phyloP scores from a whole-genome alignment of 2,113 vertebrate species.

The Burhinus oedicnemus region DNA sequence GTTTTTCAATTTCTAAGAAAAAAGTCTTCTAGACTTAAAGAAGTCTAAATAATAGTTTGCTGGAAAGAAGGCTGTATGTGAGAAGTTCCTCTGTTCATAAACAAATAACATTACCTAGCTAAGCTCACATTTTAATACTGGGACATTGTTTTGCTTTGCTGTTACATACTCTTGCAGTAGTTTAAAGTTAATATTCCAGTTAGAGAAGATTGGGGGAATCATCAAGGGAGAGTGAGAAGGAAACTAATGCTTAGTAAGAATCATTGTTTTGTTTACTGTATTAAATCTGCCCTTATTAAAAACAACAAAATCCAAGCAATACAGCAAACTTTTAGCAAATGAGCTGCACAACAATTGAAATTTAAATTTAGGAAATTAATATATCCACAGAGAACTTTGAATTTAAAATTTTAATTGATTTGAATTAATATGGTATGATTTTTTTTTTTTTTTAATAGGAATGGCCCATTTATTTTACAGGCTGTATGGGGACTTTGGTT shows the following conservation, averaged over 20 bases:
- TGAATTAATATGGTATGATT: not conserved
- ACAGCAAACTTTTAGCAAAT: not conserved
- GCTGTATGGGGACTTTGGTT: not conserved
- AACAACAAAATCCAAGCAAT: not conserved
- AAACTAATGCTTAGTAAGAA: not conserved
- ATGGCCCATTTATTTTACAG: not conserved
- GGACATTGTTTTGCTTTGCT: not conserved
- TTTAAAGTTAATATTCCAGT: not conserved
- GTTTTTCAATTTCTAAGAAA: not conserved
- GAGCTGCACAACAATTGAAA: not conserved
- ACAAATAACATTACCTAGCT: conserved; percentile 32
- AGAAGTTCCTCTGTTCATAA: conserved; percentile 53
- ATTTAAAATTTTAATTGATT: not conserved
- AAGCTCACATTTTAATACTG: conserved; percentile 72
- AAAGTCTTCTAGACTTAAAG: not conserved
- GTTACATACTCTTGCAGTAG: not conserved
- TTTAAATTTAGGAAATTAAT: not conserved
- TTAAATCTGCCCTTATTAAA: not conserved
- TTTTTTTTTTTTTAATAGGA: not conserved
- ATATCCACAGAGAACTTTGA: not conserved
- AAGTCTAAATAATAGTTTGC: conserved; percentile 76
- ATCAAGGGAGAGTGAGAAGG: not conserved
- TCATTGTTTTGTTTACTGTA: not conserved
- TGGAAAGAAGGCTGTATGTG: conserved; percentile 69
- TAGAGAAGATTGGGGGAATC: not conserved